Evolutionary conservation across 2,797 vertebrate genomes (phyloP).

Genomic region (Chaenodraco wilsoni): DNA sequence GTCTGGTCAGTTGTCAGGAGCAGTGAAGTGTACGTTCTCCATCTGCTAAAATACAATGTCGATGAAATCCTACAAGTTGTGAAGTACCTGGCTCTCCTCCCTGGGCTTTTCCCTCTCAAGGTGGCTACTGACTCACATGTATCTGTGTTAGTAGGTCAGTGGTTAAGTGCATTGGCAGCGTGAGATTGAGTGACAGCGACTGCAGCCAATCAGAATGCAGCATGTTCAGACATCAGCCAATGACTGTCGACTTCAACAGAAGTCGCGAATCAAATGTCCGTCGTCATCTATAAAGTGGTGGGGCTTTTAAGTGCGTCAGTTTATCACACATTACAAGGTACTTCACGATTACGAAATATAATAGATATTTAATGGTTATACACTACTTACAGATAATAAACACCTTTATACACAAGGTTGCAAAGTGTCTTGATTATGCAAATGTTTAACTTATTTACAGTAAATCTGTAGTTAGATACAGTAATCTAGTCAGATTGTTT

Average conservation of each 20-base stretch:
- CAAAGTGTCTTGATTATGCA: no score
- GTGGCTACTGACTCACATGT: constrained; percentile 79
- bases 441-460: neutral
- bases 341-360: neutral
- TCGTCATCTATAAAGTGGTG: constrained; percentile 42
- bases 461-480: neutral
- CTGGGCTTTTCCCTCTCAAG: constrained; percentile 71
- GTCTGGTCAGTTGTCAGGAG: neutral
- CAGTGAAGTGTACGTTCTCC: constrained; percentile 17
- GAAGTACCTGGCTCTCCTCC: constrained; percentile 56
- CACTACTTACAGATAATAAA: no score
- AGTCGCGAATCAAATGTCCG: constrained; percentile 22
- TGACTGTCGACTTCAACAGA: constrained; percentile 25
- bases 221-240: constrained; percentile 58
- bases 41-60: constrained; percentile 18
- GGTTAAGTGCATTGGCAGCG: constrained; percentile 78
- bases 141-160: constrained; percentile 97
- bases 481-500: no score
- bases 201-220: constrained; percentile 71
- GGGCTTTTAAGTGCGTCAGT: constrained; percentile 11
- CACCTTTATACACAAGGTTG: neutral
- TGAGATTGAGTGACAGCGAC: constrained; percentile 61
- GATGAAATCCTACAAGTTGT: constrained; percentile 60
- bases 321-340: neutral
- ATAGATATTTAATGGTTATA: neutral